Percentiles rank a stretch among this genome's conserved stretches.
Evolutionary conservation across 2,113 vertebrate genomes (phyloP).

Genomic region (Centrocercus urophasianus): DNA sequence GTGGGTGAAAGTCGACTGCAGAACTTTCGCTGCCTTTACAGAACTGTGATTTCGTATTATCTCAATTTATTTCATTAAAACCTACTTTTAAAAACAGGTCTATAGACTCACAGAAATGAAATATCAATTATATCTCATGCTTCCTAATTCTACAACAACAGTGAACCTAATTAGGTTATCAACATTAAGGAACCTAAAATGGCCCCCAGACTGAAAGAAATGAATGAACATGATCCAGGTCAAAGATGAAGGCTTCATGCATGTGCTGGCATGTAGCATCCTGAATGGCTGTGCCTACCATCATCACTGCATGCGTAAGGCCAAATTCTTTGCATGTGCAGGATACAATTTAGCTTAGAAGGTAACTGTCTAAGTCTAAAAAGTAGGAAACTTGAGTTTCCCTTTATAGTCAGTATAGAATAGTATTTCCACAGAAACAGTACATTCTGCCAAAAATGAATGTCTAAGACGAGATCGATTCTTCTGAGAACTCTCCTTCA

Average conservation of each 20-base stretch:
- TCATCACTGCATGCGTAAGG: not conserved
- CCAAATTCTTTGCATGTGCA: not conserved
- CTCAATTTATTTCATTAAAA: not conserved
- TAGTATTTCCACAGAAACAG: not conserved
- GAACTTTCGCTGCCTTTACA: not conserved
- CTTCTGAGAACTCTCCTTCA: not conserved
- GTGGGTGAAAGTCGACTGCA: not conserved
- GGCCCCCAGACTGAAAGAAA: not conserved
- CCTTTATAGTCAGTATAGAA: not conserved
- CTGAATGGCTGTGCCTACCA: not conserved
- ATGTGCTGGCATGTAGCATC: rapidly evolving
- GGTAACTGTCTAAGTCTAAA: not conserved
- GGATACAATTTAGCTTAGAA: not conserved
- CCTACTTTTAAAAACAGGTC: not conserved
- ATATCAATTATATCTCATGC: not conserved
- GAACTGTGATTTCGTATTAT: not conserved
- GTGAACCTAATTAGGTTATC: not conserved
- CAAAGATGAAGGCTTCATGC: not conserved
- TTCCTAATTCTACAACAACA: not conserved
- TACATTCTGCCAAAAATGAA: not conserved
- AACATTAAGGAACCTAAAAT: not conserved
- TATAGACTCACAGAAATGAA: not conserved
- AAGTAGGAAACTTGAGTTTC: not conserved
- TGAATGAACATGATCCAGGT: not conserved
- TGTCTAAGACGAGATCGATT: not conserved